phyloP scores from a whole-genome alignment of 2,797 vertebrate genomes.

The Tragelaphus oryx region DNA sequence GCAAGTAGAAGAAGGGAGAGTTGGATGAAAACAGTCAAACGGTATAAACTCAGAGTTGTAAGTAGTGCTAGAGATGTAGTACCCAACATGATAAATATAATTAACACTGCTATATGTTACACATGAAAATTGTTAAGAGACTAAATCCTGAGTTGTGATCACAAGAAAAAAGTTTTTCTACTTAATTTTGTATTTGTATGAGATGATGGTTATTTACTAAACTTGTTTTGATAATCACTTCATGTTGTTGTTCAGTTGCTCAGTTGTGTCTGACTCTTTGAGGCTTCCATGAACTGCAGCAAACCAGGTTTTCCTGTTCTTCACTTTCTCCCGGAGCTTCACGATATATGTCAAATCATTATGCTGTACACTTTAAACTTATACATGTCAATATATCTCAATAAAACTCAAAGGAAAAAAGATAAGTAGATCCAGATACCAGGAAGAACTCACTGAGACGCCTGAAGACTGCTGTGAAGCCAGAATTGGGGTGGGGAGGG shows the following conservation, averaged over 20 bases:
- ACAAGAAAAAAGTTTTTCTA: not conserved
- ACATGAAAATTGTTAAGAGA: not conserved
- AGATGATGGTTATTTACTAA: not conserved
- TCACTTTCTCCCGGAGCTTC: not conserved
- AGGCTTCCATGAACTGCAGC: not conserved
- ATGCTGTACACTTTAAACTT: not conserved
- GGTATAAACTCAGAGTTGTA: not conserved
- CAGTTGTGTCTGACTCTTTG: not conserved
- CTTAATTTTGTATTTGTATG: not conserved
- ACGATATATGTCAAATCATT: not conserved
- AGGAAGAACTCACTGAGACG: not conserved
- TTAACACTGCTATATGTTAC: not conserved
- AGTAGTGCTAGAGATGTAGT: not conserved
- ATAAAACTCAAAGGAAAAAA: not conserved
- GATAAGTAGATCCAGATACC: not conserved
- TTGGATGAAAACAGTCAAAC: not conserved
- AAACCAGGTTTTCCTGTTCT: not conserved
- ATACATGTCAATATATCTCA: not conserved
- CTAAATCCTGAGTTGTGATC: not conserved
- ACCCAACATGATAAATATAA: not conserved
- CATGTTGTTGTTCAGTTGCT: not conserved
- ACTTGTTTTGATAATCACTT: not conserved
- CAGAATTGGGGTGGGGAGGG: not conserved
- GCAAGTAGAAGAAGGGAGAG: not conserved
- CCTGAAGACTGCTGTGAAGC: not conserved